phyloP scores from a whole-genome alignment of 2,797 vertebrate genomes.

The Spea hammondii region DNA sequence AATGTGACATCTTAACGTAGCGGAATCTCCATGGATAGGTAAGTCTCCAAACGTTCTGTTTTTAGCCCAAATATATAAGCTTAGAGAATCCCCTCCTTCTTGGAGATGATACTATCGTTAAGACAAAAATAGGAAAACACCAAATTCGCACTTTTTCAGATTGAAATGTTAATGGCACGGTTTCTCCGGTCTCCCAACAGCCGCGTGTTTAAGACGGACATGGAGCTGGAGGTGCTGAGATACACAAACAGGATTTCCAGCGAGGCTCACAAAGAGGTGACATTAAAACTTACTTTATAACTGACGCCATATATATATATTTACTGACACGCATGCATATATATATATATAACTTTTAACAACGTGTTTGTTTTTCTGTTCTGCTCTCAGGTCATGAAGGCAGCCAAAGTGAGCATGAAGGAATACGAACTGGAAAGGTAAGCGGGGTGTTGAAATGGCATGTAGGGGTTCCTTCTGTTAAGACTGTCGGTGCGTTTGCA shows the following conservation, averaged over 20 bases:
- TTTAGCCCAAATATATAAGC: no score
- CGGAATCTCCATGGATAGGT: no score
- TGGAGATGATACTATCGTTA: no score
- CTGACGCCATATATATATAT: no score
- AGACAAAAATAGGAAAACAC: no score
- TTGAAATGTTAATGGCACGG: neutral
- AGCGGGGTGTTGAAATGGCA: conserved; percentile 39
- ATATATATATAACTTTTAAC: no score
- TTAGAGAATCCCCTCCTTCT: no score
- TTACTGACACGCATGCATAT: no score
- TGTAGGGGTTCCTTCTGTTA: neutral
- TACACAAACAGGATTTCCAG: conserved; percentile 95
- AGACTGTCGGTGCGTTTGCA: neutral
- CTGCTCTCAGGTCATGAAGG: conserved; percentile 84
- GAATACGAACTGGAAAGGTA: conserved; percentile 97
- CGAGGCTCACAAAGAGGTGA: conserved; percentile 93
- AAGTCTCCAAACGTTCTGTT: no score
- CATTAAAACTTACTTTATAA: conserved; percentile 5
- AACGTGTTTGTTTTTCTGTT: neutral
- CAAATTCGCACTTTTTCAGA: neutral
- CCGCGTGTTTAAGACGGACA: conserved; percentile 89
- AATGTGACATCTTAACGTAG: no score
- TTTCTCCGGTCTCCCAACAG: conserved; percentile 64
- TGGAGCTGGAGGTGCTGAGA: conserved; percentile 94
- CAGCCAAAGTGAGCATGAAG: conserved; percentile 79